phyloP scores from a whole-genome alignment of 2,888 invertebrate genomes.

The Cryptocephalus moraei region DNA sequence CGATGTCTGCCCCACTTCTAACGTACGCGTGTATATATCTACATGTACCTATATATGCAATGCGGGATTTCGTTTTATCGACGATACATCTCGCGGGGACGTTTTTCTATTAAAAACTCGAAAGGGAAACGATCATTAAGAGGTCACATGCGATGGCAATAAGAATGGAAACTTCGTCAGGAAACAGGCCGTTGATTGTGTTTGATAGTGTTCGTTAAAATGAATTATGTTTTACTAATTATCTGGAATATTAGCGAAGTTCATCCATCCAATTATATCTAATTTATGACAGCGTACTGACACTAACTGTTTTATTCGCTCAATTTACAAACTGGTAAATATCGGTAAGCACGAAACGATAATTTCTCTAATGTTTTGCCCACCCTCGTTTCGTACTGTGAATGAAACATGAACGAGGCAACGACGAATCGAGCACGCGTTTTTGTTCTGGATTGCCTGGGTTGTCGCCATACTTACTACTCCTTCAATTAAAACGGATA shows the following conservation, averaged over 20 bases:
- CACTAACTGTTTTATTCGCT: constrained; percentile 32
- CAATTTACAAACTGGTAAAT: constrained; percentile 30
- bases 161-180: not conserved
- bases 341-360: constrained; percentile 29
- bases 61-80: too few species aligned
- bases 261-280: constrained; percentile 33
- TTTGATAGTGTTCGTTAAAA: constrained; percentile 18
- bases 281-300: constrained; percentile 31
- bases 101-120: too few species aligned
- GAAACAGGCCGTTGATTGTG: constrained; percentile 1
- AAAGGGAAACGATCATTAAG: not conserved
- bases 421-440: too few species aligned
- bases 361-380: constrained; percentile 6
- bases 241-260: constrained; percentile 31
- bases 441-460: too few species aligned
- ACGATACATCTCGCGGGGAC: too few species aligned
- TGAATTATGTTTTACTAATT: constrained; percentile 31
- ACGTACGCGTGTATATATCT: too few species aligned
- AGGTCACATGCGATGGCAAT: not conserved
- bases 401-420: too few species aligned
- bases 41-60: too few species aligned
- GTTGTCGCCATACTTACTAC: too few species aligned
- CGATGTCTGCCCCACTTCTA: too few species aligned
- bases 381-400: too few species aligned
- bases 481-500: too few species aligned